Percentiles rank a stretch among this genome's conserved stretches.
Conservation (phyloP, 2,797 vertebrate genomes). For the Melopsittacus undulatus region DNA sequence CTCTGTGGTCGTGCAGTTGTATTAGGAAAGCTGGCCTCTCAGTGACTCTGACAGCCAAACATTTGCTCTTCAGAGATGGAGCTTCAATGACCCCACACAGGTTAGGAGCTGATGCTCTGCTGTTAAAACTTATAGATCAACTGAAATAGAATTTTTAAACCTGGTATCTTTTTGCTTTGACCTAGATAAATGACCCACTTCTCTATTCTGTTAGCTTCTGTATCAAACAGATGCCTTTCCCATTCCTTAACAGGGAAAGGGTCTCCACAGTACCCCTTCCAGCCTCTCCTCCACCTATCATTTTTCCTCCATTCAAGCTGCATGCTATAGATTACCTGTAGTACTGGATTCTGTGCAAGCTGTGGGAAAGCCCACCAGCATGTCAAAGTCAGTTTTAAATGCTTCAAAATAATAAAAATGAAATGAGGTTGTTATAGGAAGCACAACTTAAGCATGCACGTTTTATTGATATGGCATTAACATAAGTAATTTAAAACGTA, state of each 20-base stretch:
- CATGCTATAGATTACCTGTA: background rate
- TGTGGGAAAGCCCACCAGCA: background rate
- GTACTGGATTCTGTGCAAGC: background rate
- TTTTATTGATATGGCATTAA: background rate
- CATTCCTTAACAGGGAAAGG: background rate
- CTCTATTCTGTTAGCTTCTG: background rate
- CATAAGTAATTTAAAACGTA: background rate
- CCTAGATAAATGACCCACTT: background rate
- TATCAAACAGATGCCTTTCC: background rate
- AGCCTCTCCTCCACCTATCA: background rate
- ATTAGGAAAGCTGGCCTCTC: slow-evolving; percentile 13
- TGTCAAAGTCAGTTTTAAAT: background rate
- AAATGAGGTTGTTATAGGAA: background rate
- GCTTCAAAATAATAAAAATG: background rate
- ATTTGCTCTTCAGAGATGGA: background rate
- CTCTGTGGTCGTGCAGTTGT: background rate
- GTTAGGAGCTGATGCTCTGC: background rate
- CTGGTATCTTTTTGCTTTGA: background rate
- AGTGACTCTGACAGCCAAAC: background rate
- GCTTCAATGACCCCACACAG: background rate
- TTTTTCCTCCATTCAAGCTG: background rate
- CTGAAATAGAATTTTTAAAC: background rate
- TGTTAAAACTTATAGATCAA: background rate
- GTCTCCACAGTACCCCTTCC: background rate
- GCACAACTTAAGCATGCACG: background rate